These are phyloP conservation scores for Gallirallus australis DNA, from an alignment of 2,797 vertebrate species.

Conservation along the genomic window DNA sequence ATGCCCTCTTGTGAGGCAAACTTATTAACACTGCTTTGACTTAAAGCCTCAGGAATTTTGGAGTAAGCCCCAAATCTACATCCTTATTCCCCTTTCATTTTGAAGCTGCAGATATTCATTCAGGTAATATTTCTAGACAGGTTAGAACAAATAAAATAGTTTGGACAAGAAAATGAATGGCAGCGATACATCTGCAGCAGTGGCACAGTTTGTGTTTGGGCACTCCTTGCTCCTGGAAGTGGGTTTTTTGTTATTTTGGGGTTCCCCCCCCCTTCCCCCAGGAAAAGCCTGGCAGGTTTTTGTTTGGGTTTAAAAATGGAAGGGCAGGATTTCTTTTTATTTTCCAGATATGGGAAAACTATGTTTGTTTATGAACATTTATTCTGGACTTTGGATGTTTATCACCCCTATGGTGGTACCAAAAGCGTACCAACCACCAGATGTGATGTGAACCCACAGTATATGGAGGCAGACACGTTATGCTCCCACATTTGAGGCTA, in stretches of 20 bases:
- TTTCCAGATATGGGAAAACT: not conserved
- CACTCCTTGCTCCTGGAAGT: conserved; percentile 7
- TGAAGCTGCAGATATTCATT: not conserved
- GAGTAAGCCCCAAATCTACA: not conserved
- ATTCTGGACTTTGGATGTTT: not conserved
- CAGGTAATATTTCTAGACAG: not conserved
- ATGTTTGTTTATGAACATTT: not conserved
- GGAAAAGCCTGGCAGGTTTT: not conserved
- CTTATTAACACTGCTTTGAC: not conserved
- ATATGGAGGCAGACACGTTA: not conserved
- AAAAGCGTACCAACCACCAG: not conserved
- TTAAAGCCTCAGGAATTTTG: not conserved
- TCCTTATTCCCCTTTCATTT: not conserved
- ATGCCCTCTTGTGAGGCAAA: not conserved
- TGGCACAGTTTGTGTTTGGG: not conserved
- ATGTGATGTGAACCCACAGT: not conserved
- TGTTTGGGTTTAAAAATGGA: not conserved
- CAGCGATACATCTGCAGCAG: conserved; percentile 24
- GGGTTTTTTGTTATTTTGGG: too few species aligned
- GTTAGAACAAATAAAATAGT: conserved; percentile 14
- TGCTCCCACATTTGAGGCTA: not conserved
- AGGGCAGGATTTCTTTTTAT: not conserved
- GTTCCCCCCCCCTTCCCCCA: too few species aligned
- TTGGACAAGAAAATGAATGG: conserved; percentile 4
- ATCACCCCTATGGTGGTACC: too few species aligned